A percentile compares a stretch with the other conserved stretches of the same genome.
phyloP scores from a whole-genome alignment of 2,888 invertebrate species.

The Drosophila incognita region DNA sequence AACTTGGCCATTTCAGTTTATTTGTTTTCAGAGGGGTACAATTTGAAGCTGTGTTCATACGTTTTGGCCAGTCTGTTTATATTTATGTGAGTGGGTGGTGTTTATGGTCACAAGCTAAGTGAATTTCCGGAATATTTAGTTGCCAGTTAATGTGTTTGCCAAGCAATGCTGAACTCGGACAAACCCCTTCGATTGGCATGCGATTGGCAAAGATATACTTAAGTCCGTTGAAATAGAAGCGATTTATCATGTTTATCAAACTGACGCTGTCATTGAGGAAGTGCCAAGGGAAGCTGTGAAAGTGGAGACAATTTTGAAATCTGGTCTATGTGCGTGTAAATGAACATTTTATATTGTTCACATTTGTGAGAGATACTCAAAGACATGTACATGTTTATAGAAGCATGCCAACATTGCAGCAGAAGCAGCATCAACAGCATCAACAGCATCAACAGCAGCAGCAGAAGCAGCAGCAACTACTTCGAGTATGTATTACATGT shows the following conservation, averaged over 20 bases:
- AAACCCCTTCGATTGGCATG: slow-evolving; percentile 35
- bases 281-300: slow-evolving; percentile 27
- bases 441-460: neutral
- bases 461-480: slow-evolving; percentile 6
- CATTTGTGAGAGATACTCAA: slow-evolving; percentile 1
- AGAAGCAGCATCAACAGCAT: neutral
- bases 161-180: slow-evolving; percentile 8
- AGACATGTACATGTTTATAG: slow-evolving; percentile 1
- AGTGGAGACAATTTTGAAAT: slow-evolving; percentile 17
- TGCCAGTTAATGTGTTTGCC: slow-evolving; percentile 52
- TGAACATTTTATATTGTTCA: neutral
- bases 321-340: neutral
- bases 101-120: slow-evolving; percentile 9
- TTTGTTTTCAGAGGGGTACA: neutral
- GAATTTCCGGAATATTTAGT: slow-evolving; percentile 42
- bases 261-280: slow-evolving; percentile 51
- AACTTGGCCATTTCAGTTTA: neutral
- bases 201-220: neutral
- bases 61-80: neutral
- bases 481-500: slow-evolving; percentile 31
- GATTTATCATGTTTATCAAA: slow-evolving; percentile 41
- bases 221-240: slow-evolving; percentile 19
- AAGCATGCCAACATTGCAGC: neutral
- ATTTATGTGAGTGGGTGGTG: neutral
- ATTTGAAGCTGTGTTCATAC: neutral